Conservation (phyloP, 2,797 vertebrate genomes). For the Myotis myotis region DNA sequence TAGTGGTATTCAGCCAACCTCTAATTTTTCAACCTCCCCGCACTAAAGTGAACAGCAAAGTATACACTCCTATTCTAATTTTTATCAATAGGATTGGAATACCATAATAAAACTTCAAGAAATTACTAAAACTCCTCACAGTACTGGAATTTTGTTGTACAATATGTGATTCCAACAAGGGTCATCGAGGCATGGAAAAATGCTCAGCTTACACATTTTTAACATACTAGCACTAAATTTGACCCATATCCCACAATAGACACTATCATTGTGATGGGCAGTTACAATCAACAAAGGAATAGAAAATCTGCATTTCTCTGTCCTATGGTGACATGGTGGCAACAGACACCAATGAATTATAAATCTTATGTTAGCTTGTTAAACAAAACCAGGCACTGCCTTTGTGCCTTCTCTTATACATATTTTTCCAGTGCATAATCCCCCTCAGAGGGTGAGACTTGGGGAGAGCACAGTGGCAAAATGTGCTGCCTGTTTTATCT, state of each 20-base stretch:
- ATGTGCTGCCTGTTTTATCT: neutral
- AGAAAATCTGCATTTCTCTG: neutral
- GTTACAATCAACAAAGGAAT: neutral
- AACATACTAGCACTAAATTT: neutral
- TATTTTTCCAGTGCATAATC: neutral
- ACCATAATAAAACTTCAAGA: neutral
- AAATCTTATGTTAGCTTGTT: neutral
- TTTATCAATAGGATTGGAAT: neutral
- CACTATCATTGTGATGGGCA: neutral
- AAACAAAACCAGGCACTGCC: neutral
- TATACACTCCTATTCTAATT: neutral
- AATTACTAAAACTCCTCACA: neutral
- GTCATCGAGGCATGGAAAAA: neutral
- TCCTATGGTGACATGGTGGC: neutral
- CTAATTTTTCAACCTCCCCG: neutral
- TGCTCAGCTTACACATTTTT: neutral
- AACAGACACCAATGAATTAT: neutral
- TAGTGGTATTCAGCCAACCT: neutral
- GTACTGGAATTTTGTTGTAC: neutral
- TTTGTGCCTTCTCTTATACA: neutral
- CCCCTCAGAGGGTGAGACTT: neutral
- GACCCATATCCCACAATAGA: neutral
- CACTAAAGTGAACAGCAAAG: neutral
- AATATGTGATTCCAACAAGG: neutral
- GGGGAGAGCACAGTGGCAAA: neutral